Evolutionary conservation across 2,888 invertebrate genomes (phyloP).

Genomic region (Herminia tarsipennalis): DNA sequence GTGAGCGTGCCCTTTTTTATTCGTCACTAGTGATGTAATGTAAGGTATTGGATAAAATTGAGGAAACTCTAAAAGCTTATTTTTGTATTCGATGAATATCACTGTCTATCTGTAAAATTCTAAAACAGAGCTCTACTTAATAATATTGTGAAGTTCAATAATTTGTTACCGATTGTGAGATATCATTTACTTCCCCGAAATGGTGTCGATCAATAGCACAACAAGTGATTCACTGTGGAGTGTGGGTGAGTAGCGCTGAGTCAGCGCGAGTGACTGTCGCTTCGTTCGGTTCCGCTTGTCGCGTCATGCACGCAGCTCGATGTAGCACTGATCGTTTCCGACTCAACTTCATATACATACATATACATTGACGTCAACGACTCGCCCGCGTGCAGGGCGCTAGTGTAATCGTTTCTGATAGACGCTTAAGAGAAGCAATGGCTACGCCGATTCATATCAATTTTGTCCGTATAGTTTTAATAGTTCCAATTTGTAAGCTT

Average conservation of each 20-base stretch:
- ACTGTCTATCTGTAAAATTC: slow-evolving; percentile 79
- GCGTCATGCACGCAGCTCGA: slow-evolving; percentile 34
- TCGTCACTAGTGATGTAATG: slow-evolving; percentile 78
- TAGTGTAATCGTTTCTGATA: slow-evolving; percentile 79
- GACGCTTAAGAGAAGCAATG: slow-evolving; percentile 80
- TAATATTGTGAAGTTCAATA: slow-evolving; percentile 54
- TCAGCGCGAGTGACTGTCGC: slow-evolving; percentile 60
- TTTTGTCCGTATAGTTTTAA: slow-evolving; percentile 84
- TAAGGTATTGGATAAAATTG: slow-evolving; percentile 81
- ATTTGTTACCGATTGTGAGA: slow-evolving; percentile 67
- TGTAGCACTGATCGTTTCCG: slow-evolving; percentile 38
- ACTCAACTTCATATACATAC: slow-evolving; percentile 48
- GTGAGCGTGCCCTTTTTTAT: slow-evolving; percentile 75
- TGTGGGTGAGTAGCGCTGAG: slow-evolving; percentile 71
- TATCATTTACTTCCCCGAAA: slow-evolving; percentile 80
- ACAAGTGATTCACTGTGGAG: slow-evolving; percentile 52
- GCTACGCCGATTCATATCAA: slow-evolving; percentile 84
- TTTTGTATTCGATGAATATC: slow-evolving; percentile 83
- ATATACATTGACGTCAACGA: slow-evolving; percentile 58
- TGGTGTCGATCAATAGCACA: slow-evolving; percentile 72
- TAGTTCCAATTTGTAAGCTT: slow-evolving; percentile 83
- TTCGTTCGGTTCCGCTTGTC: slow-evolving; percentile 57
- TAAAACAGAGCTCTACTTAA: slow-evolving; percentile 67
- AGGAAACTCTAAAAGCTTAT: slow-evolving; percentile 84
- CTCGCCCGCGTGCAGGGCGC: slow-evolving; percentile 68